Conservation (phyloP, 1,140 invertebrate species). For the Drosophila tani region DNA sequence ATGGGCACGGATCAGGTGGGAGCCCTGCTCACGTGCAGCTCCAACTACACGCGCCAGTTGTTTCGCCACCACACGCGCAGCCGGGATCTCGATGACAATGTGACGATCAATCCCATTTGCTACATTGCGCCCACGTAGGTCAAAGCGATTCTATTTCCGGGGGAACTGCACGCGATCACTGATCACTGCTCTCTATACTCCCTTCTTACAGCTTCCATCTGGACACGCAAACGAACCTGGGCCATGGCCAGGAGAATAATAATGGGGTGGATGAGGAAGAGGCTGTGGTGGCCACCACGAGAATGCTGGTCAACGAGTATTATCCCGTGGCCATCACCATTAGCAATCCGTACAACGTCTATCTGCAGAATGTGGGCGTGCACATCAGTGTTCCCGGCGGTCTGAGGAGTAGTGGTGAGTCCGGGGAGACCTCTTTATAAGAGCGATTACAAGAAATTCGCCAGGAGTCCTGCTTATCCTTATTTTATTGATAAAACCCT, state of each 20-base stretch:
- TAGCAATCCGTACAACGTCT: constrained; percentile 78
- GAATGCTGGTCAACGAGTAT: constrained; percentile 84
- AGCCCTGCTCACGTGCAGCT: constrained; percentile 68
- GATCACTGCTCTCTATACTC: constrained; percentile 36
- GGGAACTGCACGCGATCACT: constrained; percentile 35
- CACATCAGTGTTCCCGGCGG: constrained; percentile 74
- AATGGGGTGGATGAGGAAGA: constrained; percentile 6
- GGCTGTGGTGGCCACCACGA: constrained; percentile 23
- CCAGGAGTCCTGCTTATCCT: too few relatives aligned
- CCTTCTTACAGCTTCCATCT: constrained; percentile 76
- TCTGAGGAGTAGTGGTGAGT: constrained; percentile 79
- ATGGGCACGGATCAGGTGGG: constrained; percentile 80
- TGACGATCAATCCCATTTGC: constrained; percentile 79
- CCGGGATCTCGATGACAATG: constrained; percentile 82
- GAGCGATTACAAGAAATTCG: not conserved
- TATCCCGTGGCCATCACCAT: constrained; percentile 75
- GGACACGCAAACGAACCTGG: constrained; percentile 77
- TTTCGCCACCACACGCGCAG: constrained; percentile 79
- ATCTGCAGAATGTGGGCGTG: constrained; percentile 79
- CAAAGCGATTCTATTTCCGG: constrained; percentile 47
- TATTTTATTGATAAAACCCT: not conserved
- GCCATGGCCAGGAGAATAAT: constrained; percentile 44
- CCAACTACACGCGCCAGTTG: constrained; percentile 55
- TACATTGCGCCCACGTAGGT: constrained; percentile 85
- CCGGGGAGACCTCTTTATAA: not conserved